Percentiles rank a stretch among this genome's conserved stretches.
Evolutionary conservation across 2,888 invertebrate species (phyloP).

Genomic region (Drosophila formosana): DNA sequence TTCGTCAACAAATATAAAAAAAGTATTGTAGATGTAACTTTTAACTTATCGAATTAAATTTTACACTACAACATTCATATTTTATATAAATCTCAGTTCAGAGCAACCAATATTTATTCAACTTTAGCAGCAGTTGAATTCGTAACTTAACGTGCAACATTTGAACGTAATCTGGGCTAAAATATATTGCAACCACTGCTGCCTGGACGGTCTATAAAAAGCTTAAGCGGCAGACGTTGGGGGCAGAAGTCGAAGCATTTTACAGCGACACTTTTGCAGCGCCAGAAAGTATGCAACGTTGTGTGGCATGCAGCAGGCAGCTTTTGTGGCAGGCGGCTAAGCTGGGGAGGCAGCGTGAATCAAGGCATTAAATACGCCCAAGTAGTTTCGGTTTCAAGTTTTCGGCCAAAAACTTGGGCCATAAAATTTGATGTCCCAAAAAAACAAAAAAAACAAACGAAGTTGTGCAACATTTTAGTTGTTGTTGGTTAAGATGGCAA

Average conservation of each 20-base stretch:
- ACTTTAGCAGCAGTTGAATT: background rate
- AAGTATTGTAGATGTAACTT: too few species aligned
- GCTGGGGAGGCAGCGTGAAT: slow-evolving; percentile 14
- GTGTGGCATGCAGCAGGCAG: slow-evolving; percentile 32
- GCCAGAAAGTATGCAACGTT: slow-evolving; percentile 23
- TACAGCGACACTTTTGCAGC: slow-evolving; percentile 31
- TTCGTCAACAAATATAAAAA: too few species aligned
- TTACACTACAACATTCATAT: too few species aligned
- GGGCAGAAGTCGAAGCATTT: slow-evolving; percentile 38
- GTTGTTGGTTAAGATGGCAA: slow-evolving; percentile 4
- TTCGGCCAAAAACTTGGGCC: slow-evolving; percentile 52
- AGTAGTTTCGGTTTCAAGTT: slow-evolving; percentile 46
- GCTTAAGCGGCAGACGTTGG: background rate
- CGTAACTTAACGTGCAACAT: slow-evolving; percentile 2
- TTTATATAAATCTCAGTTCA: too few species aligned
- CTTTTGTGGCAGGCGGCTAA: slow-evolving; percentile 3
- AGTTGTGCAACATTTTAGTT: slow-evolving; percentile 26
- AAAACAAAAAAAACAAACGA: slow-evolving; percentile 21
- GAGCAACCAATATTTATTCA: too few species aligned
- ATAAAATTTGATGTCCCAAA: slow-evolving; percentile 57
- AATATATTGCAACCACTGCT: background rate
- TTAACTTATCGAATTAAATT: too few species aligned
- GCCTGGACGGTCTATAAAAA: slow-evolving; percentile 1
- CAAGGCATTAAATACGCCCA: slow-evolving; percentile 35
- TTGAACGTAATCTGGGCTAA: slow-evolving; percentile 1